Percentiles rank a stretch among this genome's conserved stretches.
Evolutionary conservation across 2,888 invertebrate genomes (phyloP).

Genomic region (Bombylius discolor): DNA sequence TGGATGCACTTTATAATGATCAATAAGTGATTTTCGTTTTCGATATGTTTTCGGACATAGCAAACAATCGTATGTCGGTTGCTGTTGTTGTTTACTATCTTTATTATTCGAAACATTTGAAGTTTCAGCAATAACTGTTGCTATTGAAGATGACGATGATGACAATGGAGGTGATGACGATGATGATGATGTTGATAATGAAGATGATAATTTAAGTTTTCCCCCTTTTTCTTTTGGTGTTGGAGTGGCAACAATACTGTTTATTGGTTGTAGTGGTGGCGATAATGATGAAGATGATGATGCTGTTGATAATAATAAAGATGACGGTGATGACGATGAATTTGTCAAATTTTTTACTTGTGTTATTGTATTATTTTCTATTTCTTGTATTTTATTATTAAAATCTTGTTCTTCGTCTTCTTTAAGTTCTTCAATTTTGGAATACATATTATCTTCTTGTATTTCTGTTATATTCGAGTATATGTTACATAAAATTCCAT

Average conservation of each 20-base stretch:
- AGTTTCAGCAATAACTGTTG: conserved; percentile 14
- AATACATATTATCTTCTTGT: no score
- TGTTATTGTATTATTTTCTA: no score
- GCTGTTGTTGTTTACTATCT: conserved; percentile 15
- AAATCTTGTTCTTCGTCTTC: no score
- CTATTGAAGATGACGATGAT: conserved; percentile 12
- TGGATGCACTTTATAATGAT: conserved; percentile 35
- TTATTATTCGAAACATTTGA: conserved; percentile 14
- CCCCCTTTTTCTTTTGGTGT: conserved; percentile 6
- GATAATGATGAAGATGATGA: background rate
- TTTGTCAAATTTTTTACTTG: background rate
- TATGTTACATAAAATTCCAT: background rate
- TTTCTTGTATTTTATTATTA: no score
- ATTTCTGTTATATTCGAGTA: no score
- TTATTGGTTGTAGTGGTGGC: background rate
- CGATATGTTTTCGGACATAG: conserved; percentile 34
- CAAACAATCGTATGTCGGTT: conserved; percentile 27
- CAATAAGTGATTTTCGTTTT: conserved; percentile 33
- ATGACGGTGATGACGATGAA: background rate
- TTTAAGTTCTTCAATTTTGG: no score
- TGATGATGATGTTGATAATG: conserved; percentile 10
- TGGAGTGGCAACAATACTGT: conserved; percentile 8
- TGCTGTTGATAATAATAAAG: no score
- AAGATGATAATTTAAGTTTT: background rate
- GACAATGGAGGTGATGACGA: background rate